These are phyloP conservation scores for Syngnathus rostellatus DNA, from an alignment of 2,797 vertebrate genomes.

Conservation along the genomic window DNA sequence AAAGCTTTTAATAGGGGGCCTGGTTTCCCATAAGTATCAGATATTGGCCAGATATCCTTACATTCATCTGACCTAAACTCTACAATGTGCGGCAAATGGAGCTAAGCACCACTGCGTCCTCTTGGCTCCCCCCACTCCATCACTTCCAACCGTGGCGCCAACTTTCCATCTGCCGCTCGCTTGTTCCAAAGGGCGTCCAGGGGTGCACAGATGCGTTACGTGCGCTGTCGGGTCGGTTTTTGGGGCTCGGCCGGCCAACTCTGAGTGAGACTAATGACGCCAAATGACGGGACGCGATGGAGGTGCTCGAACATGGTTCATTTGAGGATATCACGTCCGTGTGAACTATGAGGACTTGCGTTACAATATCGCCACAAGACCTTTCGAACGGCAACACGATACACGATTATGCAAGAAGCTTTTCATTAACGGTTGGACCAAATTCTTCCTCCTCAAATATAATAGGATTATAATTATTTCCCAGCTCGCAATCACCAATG, in stretches of 20 bases:
- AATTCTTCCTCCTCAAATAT: not conserved
- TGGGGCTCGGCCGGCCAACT: not conserved
- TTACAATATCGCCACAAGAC: not conserved
- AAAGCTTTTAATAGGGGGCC: no score
- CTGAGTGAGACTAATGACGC: not conserved
- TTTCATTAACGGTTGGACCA: no score
- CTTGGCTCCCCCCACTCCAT: slow-evolving; percentile 36
- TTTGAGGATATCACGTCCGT: not conserved
- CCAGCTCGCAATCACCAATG: no score
- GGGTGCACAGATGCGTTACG: slow-evolving; percentile 19
- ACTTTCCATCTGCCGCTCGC: slow-evolving; percentile 39
- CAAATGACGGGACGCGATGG: slow-evolving; percentile 3
- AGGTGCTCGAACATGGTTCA: not conserved
- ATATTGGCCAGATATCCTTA: no score
- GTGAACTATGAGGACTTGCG: not conserved
- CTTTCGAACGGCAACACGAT: not conserved
- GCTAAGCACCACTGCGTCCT: slow-evolving; percentile 24
- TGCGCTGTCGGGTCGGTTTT: not conserved
- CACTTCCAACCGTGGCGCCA: slow-evolving; percentile 31
- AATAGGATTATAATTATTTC: no score
- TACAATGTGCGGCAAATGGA: not conserved
- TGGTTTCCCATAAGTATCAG: no score
- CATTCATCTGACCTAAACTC: not conserved
- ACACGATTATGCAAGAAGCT: not conserved
- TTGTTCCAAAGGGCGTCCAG: slow-evolving; percentile 20